Evolutionary conservation across 2,888 invertebrate species (phyloP), one percentile per base, ranked within the genome.

Genomic region (Brachypalpus laphriformis): DNA sequence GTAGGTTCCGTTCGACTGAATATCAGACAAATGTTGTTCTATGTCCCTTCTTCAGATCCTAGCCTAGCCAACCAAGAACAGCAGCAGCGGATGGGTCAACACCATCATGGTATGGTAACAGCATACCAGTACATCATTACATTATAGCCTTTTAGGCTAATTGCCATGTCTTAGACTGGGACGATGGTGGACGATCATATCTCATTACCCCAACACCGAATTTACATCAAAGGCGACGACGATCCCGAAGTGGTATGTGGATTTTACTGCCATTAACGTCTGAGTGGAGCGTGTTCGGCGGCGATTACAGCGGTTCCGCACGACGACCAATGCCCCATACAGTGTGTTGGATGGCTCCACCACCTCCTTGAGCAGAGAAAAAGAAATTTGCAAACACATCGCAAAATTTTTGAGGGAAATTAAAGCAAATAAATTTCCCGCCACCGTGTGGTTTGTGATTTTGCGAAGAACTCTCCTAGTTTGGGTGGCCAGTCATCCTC

Each of bases 121-220:
- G 51, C 65, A 76, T 57, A 68, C 37, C 45, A 31, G 65, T 82
- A 57, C 77, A 77, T 82, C 82, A 82, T 82, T 77, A 77, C 61
- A 71, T 71, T 77, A 68, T 37, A 59, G 57, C 77, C 82, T 82
- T 82, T 82, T 82, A 82, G 65, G 82, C 82, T 82, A 82, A 82
- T 82, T 82, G 82, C 71, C 65, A 59, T 77, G 77, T 82, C 82
- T 70, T 76, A 45, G 82, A 51, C 51, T 37, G 57, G 82, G 51
- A 28, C 47, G 4, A 63, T 40, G 68, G 45, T 16, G 22, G 20
- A 49, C 37, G 49, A 68, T 11, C 57, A 45, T 75, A 37, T 56
- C 74, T 75, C 34, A 45, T 42, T 57, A 37, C 18, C 5, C 34
- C 34, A 49, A 16, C 20, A 57, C 8, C 14, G 45, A 75, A 61